These are phyloP conservation scores for Colossoma macropomum DNA, from an alignment of 2,113 vertebrate genomes.

Conservation along the genomic window DNA sequence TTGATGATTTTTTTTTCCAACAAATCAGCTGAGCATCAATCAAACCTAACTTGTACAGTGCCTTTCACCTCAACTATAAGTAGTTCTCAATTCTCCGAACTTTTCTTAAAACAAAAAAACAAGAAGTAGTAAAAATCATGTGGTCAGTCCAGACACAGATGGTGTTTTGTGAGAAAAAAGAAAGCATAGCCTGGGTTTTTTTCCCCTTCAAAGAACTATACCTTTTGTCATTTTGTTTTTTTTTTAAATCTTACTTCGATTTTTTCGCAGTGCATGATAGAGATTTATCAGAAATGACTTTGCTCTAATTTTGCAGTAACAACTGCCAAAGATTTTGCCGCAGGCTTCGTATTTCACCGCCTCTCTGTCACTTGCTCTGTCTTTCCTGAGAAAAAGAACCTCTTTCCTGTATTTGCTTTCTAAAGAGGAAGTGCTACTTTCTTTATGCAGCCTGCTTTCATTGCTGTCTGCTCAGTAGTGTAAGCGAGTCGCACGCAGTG, in stretches of 20 bases:
- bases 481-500: conserved; percentile 49
- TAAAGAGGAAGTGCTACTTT: conserved; percentile 71
- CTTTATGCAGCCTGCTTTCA: conserved; percentile 60
- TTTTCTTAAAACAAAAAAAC: neutral
- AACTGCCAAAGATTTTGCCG: neutral
- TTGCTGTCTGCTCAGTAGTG: conserved; percentile 35
- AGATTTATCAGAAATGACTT: neutral
- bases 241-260: neutral
- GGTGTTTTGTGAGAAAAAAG: neutral
- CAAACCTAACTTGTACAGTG: no score
- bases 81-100: neutral
- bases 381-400: conserved; percentile 56
- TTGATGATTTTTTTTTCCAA: no score
- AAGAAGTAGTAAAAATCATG: conserved; percentile 15
- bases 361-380: conserved; percentile 41
- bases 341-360: neutral
- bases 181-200: neutral
- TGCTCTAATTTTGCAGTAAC: neutral
- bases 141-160: conserved; percentile 20
- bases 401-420: conserved; percentile 59
- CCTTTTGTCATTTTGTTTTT: no score
- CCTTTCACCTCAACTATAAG: neutral
- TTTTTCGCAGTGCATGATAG: neutral
- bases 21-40: no score
- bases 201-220: no score